Percentiles rank a stretch among this genome's conserved stretches.
Evolutionary conservation across 1,140 invertebrate genomes (phyloP).

Genomic region (Hylyphantes graminicola): DNA sequence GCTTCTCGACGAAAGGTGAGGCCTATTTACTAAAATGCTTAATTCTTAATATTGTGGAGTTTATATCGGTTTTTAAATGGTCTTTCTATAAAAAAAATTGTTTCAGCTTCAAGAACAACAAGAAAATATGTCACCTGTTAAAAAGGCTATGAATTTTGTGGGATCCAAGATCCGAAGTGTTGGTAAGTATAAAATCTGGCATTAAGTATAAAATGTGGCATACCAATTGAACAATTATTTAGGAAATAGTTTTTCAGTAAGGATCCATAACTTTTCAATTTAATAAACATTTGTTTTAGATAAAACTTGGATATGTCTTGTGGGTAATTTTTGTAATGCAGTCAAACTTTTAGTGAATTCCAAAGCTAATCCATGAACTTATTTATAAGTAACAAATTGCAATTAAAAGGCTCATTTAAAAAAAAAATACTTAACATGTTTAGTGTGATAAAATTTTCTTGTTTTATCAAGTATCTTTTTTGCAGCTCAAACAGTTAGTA

Average conservation of each 20-base stretch:
- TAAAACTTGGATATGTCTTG: not conserved
- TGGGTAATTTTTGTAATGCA: not conserved
- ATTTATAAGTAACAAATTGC: not conserved
- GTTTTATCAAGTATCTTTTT: not conserved
- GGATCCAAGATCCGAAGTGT: conserved; percentile 17
- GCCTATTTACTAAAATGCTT: not conserved
- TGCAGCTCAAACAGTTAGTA: conserved; percentile 14
- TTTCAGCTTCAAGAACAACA: not conserved
- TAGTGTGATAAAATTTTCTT: not conserved
- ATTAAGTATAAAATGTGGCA: no score
- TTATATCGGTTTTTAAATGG: not conserved
- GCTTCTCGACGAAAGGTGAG: not conserved
- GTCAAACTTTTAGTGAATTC: not conserved
- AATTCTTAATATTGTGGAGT: not conserved
- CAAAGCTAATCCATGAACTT: no score
- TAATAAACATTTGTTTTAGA: no score
- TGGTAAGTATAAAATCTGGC: conserved; percentile 16
- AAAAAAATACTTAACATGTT: not conserved
- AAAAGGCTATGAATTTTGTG: conserved; percentile 16
- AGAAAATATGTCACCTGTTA: not conserved
- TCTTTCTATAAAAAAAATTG: not conserved
- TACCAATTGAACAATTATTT: not conserved
- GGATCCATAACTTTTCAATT: not conserved
- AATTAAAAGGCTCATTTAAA: not conserved
- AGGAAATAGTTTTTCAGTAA: not conserved